A percentile compares a stretch with the other conserved stretches of the same genome.
Evolutionary conservation across 2,888 invertebrate genomes (phyloP).

Genomic region (Noctuana brunneofusca): DNA sequence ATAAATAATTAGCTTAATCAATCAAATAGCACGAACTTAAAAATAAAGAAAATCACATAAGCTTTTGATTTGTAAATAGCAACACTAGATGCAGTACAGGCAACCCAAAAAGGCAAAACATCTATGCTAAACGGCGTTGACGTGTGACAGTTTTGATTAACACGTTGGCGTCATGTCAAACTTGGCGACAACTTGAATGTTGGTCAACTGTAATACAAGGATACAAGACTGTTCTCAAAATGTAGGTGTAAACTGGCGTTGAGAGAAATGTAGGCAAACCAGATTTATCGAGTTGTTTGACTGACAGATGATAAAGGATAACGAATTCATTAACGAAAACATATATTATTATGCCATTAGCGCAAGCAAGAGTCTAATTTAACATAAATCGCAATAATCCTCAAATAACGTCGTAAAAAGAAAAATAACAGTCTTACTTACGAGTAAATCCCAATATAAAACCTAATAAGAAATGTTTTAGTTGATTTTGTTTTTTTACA

Average conservation of each 20-base stretch:
- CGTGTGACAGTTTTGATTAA: conserved; percentile 19
- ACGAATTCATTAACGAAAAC: background rate
- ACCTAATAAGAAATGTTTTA: too few relatives aligned
- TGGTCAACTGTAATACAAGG: conserved; percentile 25
- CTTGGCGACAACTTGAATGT: conserved; percentile 17
- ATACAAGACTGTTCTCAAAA: conserved; percentile 29
- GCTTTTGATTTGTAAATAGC: too few relatives aligned
- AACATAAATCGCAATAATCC: too few relatives aligned
- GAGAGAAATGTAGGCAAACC: conserved; percentile 41
- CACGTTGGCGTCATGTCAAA: conserved; percentile 24
- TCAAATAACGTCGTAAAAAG: too few relatives aligned
- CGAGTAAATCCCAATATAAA: too few relatives aligned
- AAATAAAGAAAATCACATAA: too few relatives aligned
- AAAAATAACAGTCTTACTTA: too few relatives aligned
- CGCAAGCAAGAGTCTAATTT: too few relatives aligned
- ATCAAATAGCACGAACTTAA: too few relatives aligned
- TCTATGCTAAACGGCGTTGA: conserved; percentile 19
- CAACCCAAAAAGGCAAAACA: conserved; percentile 14
- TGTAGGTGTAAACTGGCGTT: conserved; percentile 43
- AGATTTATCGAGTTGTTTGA: conserved; percentile 23
- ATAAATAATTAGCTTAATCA: too few relatives aligned
- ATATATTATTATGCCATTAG: too few relatives aligned
- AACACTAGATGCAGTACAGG: conserved; percentile 4
- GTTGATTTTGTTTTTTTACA: too few relatives aligned
- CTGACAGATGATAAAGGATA: background rate